Evolutionary conservation across 2,888 invertebrate species (phyloP).

Genomic region (Drosophila limbata): DNA sequence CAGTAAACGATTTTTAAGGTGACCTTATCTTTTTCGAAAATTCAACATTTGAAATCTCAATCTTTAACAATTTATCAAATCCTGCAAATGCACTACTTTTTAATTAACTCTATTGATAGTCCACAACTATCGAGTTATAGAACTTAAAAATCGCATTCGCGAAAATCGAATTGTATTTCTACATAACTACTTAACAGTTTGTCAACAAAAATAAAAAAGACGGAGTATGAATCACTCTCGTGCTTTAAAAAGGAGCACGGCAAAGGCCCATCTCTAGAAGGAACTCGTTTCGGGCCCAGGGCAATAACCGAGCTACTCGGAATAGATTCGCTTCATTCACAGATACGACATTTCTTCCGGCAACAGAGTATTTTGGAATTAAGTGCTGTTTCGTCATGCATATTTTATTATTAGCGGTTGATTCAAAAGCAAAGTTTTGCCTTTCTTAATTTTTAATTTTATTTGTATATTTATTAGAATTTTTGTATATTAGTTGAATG

Average conservation of each 20-base stretch:
- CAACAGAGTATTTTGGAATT: constrained; percentile 16
- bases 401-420: constrained; percentile 34
- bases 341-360: constrained; percentile 49
- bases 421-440: constrained; percentile 37
- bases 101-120: too few species aligned
- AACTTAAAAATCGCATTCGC: too few species aligned
- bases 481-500: constrained; percentile 30
- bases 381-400: constrained; percentile 48
- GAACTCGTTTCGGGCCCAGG: constrained; percentile 32
- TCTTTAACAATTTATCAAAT: too few species aligned
- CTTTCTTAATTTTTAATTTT: constrained; percentile 35
- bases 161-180: too few species aligned
- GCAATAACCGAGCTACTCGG: constrained; percentile 54
- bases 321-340: constrained; percentile 33
- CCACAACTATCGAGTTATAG: background rate
- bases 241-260: constrained; percentile 16
- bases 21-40: too few species aligned
- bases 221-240: background rate
- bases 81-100: too few species aligned
- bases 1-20: too few species aligned
- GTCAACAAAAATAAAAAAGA: background rate
- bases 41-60: too few species aligned
- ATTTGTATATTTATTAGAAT: constrained; percentile 16
- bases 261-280: constrained; percentile 14
- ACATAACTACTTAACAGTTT: background rate